Evolutionary conservation across 1,140 invertebrate species (phyloP).

Genomic region (Halyomorpha halys): DNA sequence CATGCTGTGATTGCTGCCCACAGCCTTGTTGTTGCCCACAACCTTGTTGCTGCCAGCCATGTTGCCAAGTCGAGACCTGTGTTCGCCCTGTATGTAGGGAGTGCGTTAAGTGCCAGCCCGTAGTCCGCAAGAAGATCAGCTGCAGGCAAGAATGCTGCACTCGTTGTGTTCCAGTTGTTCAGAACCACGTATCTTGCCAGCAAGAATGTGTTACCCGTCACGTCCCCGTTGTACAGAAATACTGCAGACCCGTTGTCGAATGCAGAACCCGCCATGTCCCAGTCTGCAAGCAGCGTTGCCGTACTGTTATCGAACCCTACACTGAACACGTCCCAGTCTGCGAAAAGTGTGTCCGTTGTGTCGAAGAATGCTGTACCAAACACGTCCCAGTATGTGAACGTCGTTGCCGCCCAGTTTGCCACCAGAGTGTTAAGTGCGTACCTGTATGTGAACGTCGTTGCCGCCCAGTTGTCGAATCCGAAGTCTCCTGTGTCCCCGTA

Average conservation of each 20-base stretch:
- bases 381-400: conserved; percentile 16
- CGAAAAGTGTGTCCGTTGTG: conserved; percentile 3
- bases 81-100: conserved; percentile 22
- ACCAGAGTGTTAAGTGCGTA: background rate
- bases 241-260: conserved; percentile 3
- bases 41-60: conserved; percentile 38
- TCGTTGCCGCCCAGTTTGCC: background rate
- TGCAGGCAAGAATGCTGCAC: background rate
- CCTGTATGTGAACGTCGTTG: background rate
- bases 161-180: conserved; percentile 14
- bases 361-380: conserved; percentile 5
- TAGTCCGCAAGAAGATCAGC: background rate
- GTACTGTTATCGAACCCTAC: conserved; percentile 7
- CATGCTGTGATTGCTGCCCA: no score
- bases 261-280: conserved; percentile 10
- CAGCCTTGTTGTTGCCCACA: no score
- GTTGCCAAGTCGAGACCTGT: background rate
- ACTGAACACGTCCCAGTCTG: conserved; percentile 21
- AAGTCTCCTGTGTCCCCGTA: no score
- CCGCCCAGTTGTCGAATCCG: no score
- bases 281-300: conserved; percentile 5
- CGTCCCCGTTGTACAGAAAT: conserved; percentile 16
- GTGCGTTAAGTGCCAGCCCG: background rate
- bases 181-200: conserved; percentile 16
- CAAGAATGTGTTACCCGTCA: conserved; percentile 1